Evolutionary conservation across 35 echinoderm and acorn worm species (phyloP), one percentile per base, ranked within the genome.

Genomic region (Chiridota heheva): DNA sequence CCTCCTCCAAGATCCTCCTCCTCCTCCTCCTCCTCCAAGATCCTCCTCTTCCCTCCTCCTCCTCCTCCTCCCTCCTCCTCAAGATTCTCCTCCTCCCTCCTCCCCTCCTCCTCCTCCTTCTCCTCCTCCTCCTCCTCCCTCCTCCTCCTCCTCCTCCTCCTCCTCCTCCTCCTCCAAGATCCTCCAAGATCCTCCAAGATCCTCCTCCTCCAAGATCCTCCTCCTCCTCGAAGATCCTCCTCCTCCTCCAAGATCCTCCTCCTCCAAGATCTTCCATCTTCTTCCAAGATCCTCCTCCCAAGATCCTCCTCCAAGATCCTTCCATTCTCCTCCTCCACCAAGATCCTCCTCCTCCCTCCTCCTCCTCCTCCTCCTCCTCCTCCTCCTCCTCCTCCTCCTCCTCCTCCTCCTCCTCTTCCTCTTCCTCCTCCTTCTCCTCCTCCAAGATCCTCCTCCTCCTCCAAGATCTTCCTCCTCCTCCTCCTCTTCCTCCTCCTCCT

Each of bases 91-190:
- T 53, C 48, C 48, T 53, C 48, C 48, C 22, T 22, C 48, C 22
- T 22, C 48, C 22, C 48, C 48, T 53, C 48, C 48, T 53, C 48
- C 48, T 53, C 48, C 48, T 53, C 48, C 48, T 22, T 12, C 22
- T 22, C 48, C 22, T 22, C 48, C 22, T 53, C 22, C 48, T 22
- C 22, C 48, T 22, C 22, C 48, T 22, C 22, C 48, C 48, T 53
- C 48, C 48, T 53, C 48, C 22, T 53, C 48, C 48, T 53, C 48
- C 48, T 53, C 48, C 22, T 53, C 48, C 48, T 53, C 48, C 48
- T 22, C 48, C 22, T 22, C 48, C 22, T 53, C 22, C 22, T 22
- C 48, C 22, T 22, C 12, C 22, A 12, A 13, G 12, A 13, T 53
- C 48, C 48, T 53, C 48, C 48, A 13, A 12, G 12, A 13, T 22